phyloP scores from a whole-genome alignment of 2,888 invertebrate species.

The Trimorus sp. region DNA sequence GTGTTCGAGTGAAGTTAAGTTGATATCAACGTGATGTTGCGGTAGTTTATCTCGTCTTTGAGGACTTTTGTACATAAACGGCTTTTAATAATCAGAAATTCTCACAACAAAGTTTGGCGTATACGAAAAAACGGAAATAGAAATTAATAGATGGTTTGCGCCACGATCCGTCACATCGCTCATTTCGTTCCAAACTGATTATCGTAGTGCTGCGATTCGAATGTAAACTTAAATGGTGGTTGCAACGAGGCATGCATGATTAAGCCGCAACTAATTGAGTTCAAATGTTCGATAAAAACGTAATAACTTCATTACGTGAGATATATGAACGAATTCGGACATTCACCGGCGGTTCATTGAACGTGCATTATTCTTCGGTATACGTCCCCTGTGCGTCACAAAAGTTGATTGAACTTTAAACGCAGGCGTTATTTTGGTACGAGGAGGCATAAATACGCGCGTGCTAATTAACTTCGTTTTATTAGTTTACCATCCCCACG shows the following conservation, averaged over 20 bases:
- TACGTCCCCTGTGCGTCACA: slow-evolving; percentile 51
- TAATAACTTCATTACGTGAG: slow-evolving; percentile 32
- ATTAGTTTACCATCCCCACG: slow-evolving; percentile 3
- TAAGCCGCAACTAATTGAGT: slow-evolving; percentile 20
- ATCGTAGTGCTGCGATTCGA: slow-evolving; percentile 13
- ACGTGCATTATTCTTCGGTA: slow-evolving; percentile 44
- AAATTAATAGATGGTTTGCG: too few species aligned
- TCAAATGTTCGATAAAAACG: slow-evolving; percentile 42
- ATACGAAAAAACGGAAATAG: too few species aligned
- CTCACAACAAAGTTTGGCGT: too few species aligned
- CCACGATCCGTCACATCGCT: background rate
- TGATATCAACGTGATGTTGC: slow-evolving; percentile 6
- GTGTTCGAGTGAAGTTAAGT: slow-evolving; percentile 10
- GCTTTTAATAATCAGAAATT: too few species aligned
- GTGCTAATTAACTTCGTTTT: slow-evolving; percentile 33
- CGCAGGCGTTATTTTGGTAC: slow-evolving; percentile 44
- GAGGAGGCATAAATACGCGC: slow-evolving; percentile 39
- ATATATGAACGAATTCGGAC: slow-evolving; percentile 37
- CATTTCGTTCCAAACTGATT: slow-evolving; percentile 6
- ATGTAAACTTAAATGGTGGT: background rate
- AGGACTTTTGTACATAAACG: background rate
- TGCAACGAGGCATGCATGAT: slow-evolving; percentile 20
- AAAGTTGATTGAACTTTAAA: slow-evolving; percentile 58
- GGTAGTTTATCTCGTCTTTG: too few species aligned
- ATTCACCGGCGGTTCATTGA: slow-evolving; percentile 51